Percentiles rank a stretch among this genome's conserved stretches.
Conservation (phyloP, 2,888 invertebrate species). For the Lordiphosa fenestrarum region DNA sequence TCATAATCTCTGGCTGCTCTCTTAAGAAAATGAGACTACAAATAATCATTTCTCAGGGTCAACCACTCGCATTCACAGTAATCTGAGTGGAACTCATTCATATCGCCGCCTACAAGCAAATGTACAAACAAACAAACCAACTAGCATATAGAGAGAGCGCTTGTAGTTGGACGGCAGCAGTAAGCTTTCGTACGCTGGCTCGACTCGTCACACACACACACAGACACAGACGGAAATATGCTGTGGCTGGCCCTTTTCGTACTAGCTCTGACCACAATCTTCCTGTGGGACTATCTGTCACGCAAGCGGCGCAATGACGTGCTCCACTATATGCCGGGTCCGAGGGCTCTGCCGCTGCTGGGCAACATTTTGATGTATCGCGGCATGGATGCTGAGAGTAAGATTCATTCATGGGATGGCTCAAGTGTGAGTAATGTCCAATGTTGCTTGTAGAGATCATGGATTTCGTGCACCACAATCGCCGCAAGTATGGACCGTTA, state of each 20-base stretch:
- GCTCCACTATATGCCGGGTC: conserved; percentile 62
- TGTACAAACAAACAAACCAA: no score
- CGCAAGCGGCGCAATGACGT: conserved; percentile 65
- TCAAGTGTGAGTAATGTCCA: no score
- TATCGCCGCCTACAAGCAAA: no score
- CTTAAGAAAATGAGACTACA: no score
- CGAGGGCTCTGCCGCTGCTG: conserved; percentile 58
- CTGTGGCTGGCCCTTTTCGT: conserved; percentile 54
- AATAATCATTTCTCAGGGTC: no score
- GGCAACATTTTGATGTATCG: conserved; percentile 65
- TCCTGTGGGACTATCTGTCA: conserved; percentile 61
- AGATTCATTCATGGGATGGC: conserved; percentile 6
- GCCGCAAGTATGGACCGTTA: conserved; percentile 79
- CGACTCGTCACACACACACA: conserved; percentile 80
- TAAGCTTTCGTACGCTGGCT: conserved; percentile 7
- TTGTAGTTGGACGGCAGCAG: neutral
- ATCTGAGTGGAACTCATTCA: no score
- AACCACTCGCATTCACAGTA: no score
- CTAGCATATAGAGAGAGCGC: no score
- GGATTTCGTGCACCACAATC: conserved; percentile 50
- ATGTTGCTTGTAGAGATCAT: conserved; percentile 59
- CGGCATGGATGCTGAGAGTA: conserved; percentile 70
- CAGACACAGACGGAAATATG: conserved; percentile 80
- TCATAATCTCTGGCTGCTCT: no score
- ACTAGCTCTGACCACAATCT: conserved; percentile 40